phyloP scores from a whole-genome alignment of 2,888 invertebrate genomes.

The Temnothorax rugatulus region DNA sequence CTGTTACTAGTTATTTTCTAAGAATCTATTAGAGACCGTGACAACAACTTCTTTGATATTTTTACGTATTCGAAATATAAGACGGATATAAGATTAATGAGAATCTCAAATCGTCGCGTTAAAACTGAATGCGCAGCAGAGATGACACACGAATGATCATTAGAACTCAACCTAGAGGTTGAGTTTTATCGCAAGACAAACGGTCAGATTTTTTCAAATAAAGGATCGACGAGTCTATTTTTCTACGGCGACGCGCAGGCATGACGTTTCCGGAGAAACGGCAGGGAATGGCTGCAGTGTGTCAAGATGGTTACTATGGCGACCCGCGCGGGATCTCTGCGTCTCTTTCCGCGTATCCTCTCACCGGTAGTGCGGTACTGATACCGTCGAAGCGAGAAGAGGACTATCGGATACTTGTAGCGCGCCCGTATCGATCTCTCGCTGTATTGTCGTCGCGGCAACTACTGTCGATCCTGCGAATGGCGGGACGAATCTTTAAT shows the following conservation, averaged over 20 bases:
- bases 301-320: constrained; percentile 85
- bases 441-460: constrained; percentile 6
- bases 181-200: background rate
- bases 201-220: background rate
- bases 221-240: constrained; percentile 30
- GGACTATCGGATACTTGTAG: constrained; percentile 38
- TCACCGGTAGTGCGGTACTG: constrained; percentile 36
- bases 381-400: constrained; percentile 9
- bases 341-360: constrained; percentile 68
- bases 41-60: background rate
- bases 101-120: background rate
- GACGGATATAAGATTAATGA: background rate
- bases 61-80: background rate
- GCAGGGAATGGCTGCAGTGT: constrained; percentile 70
- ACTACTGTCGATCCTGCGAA: constrained; percentile 18
- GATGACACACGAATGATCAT: background rate
- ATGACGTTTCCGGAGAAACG: constrained; percentile 58
- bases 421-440: constrained; percentile 34
- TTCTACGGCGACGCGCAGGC: constrained; percentile 42
- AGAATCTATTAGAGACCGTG: background rate
- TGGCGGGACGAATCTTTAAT: background rate
- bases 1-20: background rate
- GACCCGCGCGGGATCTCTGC: constrained; percentile 73
- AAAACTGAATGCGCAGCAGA: background rate
- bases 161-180: background rate